phyloP scores from a whole-genome alignment of 2,113 vertebrate species.

The Picathartes gymnocephalus region DNA sequence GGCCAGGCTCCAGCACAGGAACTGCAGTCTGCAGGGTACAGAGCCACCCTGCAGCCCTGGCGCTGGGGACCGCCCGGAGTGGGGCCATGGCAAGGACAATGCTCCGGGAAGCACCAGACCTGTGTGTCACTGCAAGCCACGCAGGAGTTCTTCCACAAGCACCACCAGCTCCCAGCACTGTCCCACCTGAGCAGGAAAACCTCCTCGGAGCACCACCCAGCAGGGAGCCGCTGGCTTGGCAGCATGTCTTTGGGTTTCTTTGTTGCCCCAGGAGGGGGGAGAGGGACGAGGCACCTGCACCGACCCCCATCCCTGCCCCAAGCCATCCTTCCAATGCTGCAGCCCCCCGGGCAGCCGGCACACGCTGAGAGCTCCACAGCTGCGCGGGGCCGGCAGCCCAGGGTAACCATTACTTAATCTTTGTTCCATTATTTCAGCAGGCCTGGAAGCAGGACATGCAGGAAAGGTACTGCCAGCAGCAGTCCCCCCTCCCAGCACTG shows the following conservation, averaged over 20 bases:
- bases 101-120: background rate
- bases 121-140: rapidly evolving
- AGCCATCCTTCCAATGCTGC: background rate
- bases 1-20: background rate
- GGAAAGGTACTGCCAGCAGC: background rate
- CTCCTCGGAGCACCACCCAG: background rate
- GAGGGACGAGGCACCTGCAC: background rate
- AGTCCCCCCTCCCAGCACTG: background rate
- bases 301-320: background rate
- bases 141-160: background rate
- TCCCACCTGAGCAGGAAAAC: background rate
- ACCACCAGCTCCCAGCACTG: background rate
- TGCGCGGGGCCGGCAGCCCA: background rate
- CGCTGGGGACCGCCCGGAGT: background rate
- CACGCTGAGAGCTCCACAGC: background rate
- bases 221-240: background rate
- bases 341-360: background rate
- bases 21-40: rapidly evolving
- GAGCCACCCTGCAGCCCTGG: background rate
- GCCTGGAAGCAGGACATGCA: background rate
- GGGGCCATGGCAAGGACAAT: background rate
- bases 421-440: conserved; percentile 49
- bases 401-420: conserved; percentile 1
- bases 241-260: background rate
- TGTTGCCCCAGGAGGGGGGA: background rate